phyloP scores from a whole-genome alignment of 2,888 invertebrate genomes.

The Encarsia formosa region DNA sequence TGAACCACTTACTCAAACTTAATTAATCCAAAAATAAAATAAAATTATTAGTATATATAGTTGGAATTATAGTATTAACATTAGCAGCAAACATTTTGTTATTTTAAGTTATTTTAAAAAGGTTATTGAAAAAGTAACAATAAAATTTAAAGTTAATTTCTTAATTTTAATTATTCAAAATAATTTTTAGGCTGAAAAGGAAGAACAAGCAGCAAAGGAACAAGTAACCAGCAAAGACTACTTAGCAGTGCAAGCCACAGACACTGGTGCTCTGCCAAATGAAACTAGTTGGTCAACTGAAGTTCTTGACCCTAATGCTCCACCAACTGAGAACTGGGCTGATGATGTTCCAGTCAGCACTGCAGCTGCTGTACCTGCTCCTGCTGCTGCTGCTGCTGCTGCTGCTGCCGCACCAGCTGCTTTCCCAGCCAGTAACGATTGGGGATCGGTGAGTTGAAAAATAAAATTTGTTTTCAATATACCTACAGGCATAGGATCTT shows the following conservation, averaged over 20 bases:
- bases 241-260: slow-evolving; percentile 45
- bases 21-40: no score
- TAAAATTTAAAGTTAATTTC: not conserved
- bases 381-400: slow-evolving; percentile 38
- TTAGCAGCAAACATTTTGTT: no score
- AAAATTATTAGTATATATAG: no score
- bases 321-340: slow-evolving; percentile 54
- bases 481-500: not conserved
- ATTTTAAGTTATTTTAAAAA: no score
- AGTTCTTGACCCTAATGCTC: slow-evolving; percentile 48
- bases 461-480: not conserved
- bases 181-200: slow-evolving; percentile 73
- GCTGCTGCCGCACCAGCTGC: slow-evolving; percentile 42
- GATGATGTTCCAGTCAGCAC: slow-evolving; percentile 50
- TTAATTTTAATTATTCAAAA: not conserved
- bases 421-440: slow-evolving; percentile 43
- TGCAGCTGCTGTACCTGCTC: slow-evolving; percentile 45
- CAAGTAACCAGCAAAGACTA: slow-evolving; percentile 57
- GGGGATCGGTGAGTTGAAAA: slow-evolving; percentile 46
- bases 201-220: slow-evolving; percentile 87
- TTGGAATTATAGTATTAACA: no score
- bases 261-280: slow-evolving; percentile 12
- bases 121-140: no score
- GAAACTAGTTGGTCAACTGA: slow-evolving; percentile 41
- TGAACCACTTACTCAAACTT: no score